Conservation (phyloP, 2,797 vertebrate species). For the Anabacerthia variegaticeps region DNA sequence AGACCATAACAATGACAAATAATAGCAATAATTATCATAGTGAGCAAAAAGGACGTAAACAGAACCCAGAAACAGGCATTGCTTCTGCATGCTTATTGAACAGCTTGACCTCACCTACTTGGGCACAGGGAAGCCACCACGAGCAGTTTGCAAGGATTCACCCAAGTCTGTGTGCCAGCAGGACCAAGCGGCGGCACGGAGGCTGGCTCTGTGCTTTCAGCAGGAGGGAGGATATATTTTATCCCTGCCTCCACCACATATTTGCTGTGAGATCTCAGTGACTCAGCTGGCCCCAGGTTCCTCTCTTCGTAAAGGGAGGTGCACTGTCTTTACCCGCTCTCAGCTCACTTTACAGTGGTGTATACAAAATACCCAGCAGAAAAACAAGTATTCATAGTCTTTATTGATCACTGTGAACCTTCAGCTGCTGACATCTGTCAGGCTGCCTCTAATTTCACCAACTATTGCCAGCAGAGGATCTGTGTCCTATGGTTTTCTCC, state of each 20-base stretch:
- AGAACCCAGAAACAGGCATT: background rate
- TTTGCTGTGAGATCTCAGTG: background rate
- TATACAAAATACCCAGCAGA: accelerated
- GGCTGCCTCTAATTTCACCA: background rate
- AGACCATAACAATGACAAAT: background rate
- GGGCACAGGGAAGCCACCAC: background rate
- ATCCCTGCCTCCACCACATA: background rate
- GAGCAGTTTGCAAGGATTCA: background rate
- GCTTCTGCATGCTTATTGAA: background rate
- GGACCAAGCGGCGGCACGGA: accelerated
- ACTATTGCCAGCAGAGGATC: background rate
- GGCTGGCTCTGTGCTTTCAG: background rate
- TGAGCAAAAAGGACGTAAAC: background rate
- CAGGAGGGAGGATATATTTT: background rate
- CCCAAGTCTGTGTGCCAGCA: background rate
- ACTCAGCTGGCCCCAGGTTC: background rate
- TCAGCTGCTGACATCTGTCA: background rate
- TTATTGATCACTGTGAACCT: background rate
- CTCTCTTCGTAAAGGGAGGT: accelerated
- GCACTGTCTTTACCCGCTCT: accelerated
- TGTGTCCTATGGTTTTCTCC: background rate
- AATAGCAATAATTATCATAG: background rate
- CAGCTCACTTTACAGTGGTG: background rate
- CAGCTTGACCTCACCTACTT: background rate
- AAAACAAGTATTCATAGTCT: accelerated